These are phyloP conservation scores for Nyctereutes procyonoides DNA, from an alignment of 2,113 vertebrate genomes.

Conservation along the genomic window DNA sequence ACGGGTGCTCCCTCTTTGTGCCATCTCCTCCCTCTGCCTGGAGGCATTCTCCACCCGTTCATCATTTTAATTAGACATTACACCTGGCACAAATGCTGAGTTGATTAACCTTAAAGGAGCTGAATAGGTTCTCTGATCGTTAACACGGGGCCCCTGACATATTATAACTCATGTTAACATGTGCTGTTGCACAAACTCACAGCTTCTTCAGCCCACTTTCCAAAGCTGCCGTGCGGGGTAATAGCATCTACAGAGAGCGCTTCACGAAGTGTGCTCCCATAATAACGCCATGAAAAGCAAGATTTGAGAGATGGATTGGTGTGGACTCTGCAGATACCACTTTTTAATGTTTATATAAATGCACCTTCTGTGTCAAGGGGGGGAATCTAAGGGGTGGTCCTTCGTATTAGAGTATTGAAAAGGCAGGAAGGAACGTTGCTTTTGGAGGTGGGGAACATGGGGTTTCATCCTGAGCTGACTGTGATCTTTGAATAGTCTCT, in stretches of 20 bases:
- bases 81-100: slow-evolving; percentile 91
- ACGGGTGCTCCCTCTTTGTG: slow-evolving; percentile 84
- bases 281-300: slow-evolving; percentile 82
- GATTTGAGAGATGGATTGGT: slow-evolving; percentile 84
- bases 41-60: slow-evolving; percentile 83
- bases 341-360: slow-evolving; percentile 87
- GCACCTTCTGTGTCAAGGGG: slow-evolving; percentile 66
- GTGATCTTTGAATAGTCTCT: background rate
- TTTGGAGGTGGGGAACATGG: background rate
- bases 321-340: slow-evolving; percentile 82
- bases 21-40: slow-evolving; percentile 88
- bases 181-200: slow-evolving; percentile 86
- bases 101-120: slow-evolving; percentile 92
- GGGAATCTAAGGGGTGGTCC: background rate
- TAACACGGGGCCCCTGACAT: slow-evolving; percentile 88
- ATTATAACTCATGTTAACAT: slow-evolving; percentile 87
- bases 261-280: slow-evolving; percentile 83
- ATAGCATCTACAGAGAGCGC: slow-evolving; percentile 86
- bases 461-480: background rate
- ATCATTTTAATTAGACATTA: slow-evolving; percentile 92
- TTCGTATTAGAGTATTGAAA: background rate
- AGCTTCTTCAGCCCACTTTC: slow-evolving; percentile 80
- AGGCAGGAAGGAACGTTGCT: background rate
- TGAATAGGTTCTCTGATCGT: slow-evolving; percentile 87
- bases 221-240: slow-evolving; percentile 77